Evolutionary conservation across 1,140 invertebrate genomes (phyloP), one percentile per base, ranked within the genome.

Genomic region (Phymorhynchus buccinoides): DNA sequence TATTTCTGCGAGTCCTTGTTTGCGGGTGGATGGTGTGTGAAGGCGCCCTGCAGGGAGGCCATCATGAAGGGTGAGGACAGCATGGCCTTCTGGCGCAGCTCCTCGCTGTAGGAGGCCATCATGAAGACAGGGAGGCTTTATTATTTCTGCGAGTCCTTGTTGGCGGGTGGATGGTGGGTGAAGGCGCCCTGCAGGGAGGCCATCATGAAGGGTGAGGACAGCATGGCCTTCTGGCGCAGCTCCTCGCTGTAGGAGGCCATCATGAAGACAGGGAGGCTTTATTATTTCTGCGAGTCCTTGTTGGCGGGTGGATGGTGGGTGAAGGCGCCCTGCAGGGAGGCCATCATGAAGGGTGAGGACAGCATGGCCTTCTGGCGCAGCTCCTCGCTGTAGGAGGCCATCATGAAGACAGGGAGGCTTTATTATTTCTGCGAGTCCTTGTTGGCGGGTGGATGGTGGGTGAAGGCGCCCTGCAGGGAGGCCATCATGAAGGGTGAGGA

Each of bases 231-330:
- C 75, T 85, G 86, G 16, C 84, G 71, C 30, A 87, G 22, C 12
- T 85, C 22, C 68, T 87, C 84, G 27, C 85, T 84, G 37, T 85
- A 85, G 22, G 86, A n/a, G n/a, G n/a, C n/a, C n/a, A n/a, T n/a
- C n/a, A n/a, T n/a, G n/a, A n/a, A n/a, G n/a, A n/a, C n/a, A n/a
- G n/a, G n/a, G n/a, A n/a, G n/a, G n/a, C n/a, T n/a, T n/a, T n/a
- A n/a, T 62, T 48, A 85, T 39, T 81, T 81, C 73, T 85, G 80
- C 56, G 79, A 32, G 18, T 56, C 30, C 9, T 75, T 42, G 37
- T 85, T 81, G 3, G 62, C 71, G 22, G 83, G 77, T 0, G 85
- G 75, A 0, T 81, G 77, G 42, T 52, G 83, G 30, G 75, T 30
- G 32, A 66, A 79, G 71, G 62, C 27, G 56, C 37, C 62, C 75